These are phyloP conservation scores for Drosophila nasuta DNA, from an alignment of 1,140 invertebrate species.

Conservation along the genomic window DNA sequence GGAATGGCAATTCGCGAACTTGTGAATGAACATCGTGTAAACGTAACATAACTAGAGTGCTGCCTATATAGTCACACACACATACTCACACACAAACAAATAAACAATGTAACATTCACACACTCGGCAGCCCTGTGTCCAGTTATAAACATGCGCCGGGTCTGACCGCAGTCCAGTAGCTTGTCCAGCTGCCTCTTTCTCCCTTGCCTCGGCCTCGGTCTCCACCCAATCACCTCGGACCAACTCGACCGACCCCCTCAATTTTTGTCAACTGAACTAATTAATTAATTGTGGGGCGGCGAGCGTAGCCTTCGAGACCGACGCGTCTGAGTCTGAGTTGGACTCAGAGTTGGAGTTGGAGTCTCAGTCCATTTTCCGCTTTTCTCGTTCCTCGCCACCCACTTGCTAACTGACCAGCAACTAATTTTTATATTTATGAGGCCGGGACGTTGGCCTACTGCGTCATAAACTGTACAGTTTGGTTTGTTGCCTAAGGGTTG, in stretches of 20 bases:
- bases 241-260: slow-evolving; percentile 55
- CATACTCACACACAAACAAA: slow-evolving; percentile 11
- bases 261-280: slow-evolving; percentile 83
- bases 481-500: slow-evolving; percentile 51
- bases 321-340: slow-evolving; percentile 45
- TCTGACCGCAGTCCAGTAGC: slow-evolving; percentile 48
- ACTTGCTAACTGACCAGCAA: slow-evolving; percentile 81
- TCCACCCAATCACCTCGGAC: background rate
- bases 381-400: slow-evolving; percentile 32
- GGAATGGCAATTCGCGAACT: background rate
- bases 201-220: background rate
- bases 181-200: slow-evolving; percentile 7
- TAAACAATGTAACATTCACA: slow-evolving; percentile 29
- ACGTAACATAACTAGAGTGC: background rate
- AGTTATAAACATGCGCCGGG: slow-evolving; percentile 71
- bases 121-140: slow-evolving; percentile 55
- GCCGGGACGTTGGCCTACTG: slow-evolving; percentile 71
- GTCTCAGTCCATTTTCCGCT: background rate
- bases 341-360: background rate
- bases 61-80: slow-evolving; percentile 22
- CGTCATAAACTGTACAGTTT: slow-evolving; percentile 78
- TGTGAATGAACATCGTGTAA: background rate
- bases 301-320: slow-evolving; percentile 59
- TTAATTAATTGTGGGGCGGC: slow-evolving; percentile 80
- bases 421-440: slow-evolving; percentile 83